Base-by-base conservation (phyloP, 2,888 invertebrate genomes). In the Epiblema foenella region DNA sequence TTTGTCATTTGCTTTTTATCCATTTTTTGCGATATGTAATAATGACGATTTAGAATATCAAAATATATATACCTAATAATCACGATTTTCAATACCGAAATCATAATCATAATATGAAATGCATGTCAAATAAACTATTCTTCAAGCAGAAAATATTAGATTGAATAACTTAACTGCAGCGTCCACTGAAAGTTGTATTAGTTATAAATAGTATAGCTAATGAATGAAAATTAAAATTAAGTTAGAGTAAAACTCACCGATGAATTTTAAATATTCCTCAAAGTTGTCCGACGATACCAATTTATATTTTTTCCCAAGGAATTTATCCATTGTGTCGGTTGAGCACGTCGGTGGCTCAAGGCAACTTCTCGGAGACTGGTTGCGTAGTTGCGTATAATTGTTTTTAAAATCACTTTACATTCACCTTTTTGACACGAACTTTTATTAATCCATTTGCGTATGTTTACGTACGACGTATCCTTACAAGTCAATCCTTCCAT, bases 201-300 rank as follows among this genome's bases (percentile, higher is more conserved):
- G 3, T 2, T 15, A 42, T 15, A 42, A 42, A 42, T 42, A 49
- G 0, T n/a, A n/a, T n/a, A n/a, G n/a, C n/a, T 5, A 15, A 51
- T 51, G 7, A 51, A 17, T 51, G 1, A 51, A 51, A 51, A 51
- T n/a, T n/a, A n/a, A n/a, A n/a, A n/a, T n/a, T n/a, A n/a, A n/a
- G n/a, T n/a, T 20, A 15, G 39, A 56, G 0, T 15, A 42, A 56
- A n/a, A 65, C 65, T 65, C 24, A 65, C 65, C 42, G n/a, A 65
- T 65, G 12, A 65, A 65, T 17, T 65, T 54, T 1, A 65, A 42
- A 29, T 65, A 65, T 24, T 65, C 65, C 2, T 65, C 65, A 24
- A 65, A 65, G 20, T 65, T 65, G 7, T 65, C 65, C 24, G 65
- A 65, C 5, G 65, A 65, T 7, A 65, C 42, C n/a, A 65, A 24